Percentiles rank a stretch among this genome's conserved stretches.
phyloP scores from a whole-genome alignment of 2,113 vertebrate species.

The Noturus placidus region DNA sequence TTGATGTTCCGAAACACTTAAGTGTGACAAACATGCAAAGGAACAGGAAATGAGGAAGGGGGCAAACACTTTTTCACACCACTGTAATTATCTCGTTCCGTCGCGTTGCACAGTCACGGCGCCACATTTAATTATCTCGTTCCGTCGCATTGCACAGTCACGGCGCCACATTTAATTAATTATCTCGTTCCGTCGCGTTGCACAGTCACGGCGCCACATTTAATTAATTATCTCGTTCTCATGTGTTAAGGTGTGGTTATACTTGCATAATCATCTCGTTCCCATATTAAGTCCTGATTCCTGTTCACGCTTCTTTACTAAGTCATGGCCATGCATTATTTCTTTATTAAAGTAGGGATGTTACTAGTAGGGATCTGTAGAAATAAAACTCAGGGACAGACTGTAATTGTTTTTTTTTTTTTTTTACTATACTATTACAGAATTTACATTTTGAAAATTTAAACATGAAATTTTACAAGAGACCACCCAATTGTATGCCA shows the following conservation, averaged over 20 bases:
- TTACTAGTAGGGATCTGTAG: background rate
- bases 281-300: background rate
- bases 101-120: background rate
- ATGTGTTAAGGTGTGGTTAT: background rate
- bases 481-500: background rate
- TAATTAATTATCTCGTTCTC: background rate
- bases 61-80: too few relatives aligned
- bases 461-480: background rate
- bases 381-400: background rate
- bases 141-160: background rate
- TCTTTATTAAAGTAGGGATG: background rate
- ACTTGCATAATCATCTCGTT: background rate
- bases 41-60: too few relatives aligned
- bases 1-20: too few relatives aligned
- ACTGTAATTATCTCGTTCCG: background rate
- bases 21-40: too few relatives aligned
- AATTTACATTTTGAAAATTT: background rate
- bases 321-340: background rate
- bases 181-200: background rate
- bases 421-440: background rate
- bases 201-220: background rate
- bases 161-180: too few relatives aligned
- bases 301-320: background rate
- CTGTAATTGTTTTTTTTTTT: background rate
- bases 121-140: background rate